A percentile compares a stretch with the other conserved stretches of the same genome.
Conservation (phyloP, 2,113 vertebrate genomes). For the Arenaria interpres region DNA sequence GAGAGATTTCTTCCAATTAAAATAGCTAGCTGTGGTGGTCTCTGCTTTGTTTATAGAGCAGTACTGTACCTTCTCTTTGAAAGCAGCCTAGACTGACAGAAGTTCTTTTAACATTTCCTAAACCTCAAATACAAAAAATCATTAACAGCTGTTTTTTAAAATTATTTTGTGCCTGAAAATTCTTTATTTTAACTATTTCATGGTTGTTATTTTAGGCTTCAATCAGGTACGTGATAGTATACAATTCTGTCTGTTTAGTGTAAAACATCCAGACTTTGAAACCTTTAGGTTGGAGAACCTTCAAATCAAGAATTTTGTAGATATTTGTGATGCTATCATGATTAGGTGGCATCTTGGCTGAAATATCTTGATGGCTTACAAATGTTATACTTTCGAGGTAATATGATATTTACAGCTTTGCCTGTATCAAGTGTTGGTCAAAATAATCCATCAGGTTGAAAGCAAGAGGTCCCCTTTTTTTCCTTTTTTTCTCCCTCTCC, state of each 20-base stretch:
- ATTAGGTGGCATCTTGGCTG: background rate
- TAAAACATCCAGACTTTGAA: background rate
- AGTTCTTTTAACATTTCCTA: background rate
- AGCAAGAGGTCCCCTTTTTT: background rate
- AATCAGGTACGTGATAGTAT: fast-evolving
- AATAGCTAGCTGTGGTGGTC: background rate
- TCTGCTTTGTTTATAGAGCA: background rate
- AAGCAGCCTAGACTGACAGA: background rate
- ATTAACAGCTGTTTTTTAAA: background rate
- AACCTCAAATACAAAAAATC: background rate
- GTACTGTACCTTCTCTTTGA: background rate
- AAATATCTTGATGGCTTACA: background rate
- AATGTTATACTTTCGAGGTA: background rate
- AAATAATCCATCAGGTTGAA: background rate
- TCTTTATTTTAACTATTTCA: background rate
- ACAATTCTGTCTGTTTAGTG: background rate
- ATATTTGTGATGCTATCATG: background rate
- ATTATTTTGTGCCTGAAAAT: background rate
- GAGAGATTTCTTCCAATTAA: background rate
- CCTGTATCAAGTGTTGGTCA: background rate
- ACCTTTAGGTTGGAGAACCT: background rate
- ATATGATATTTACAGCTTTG: background rate
- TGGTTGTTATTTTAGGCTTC: background rate
- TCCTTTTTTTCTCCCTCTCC: fast-evolving
- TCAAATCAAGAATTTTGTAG: background rate